Evolutionary conservation across 2,113 vertebrate species (phyloP).

Genomic region (Merops nubicus): DNA sequence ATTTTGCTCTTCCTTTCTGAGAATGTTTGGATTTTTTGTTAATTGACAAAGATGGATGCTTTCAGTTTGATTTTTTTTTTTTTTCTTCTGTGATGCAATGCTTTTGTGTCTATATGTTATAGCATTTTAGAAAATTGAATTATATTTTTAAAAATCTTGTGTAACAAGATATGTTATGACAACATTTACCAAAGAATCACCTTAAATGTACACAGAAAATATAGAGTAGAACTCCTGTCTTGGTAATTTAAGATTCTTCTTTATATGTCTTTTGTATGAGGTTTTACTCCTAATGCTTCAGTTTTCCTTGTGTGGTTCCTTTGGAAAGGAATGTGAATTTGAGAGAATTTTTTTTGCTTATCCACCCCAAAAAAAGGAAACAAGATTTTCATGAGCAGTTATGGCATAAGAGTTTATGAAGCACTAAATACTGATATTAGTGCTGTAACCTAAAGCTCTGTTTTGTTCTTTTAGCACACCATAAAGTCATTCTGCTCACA

Average conservation of each 20-base stretch:
- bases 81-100: not conserved
- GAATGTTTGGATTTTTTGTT: not conserved
- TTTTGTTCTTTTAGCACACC: not conserved
- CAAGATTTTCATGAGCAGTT: not conserved
- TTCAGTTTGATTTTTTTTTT: not conserved
- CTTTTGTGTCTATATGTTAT: not conserved
- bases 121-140: not conserved
- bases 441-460: not conserved
- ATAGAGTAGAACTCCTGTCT: not conserved
- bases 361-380: not conserved
- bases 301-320: not conserved
- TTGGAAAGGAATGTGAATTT: not conserved
- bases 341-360: not conserved
- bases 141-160: not conserved
- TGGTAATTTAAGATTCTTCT: not conserved
- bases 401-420: not conserved
- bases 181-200: not conserved
- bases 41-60: not conserved
- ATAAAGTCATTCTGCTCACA: not conserved
- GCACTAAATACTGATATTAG: not conserved
- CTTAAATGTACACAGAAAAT: not conserved
- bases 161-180: not conserved
- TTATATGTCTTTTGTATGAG: not conserved
- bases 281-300: not conserved
- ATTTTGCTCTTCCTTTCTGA: not conserved